These are phyloP conservation scores for Apis laboriosa DNA, from an alignment of 1,140 invertebrate genomes.

Conservation along the genomic window DNA sequence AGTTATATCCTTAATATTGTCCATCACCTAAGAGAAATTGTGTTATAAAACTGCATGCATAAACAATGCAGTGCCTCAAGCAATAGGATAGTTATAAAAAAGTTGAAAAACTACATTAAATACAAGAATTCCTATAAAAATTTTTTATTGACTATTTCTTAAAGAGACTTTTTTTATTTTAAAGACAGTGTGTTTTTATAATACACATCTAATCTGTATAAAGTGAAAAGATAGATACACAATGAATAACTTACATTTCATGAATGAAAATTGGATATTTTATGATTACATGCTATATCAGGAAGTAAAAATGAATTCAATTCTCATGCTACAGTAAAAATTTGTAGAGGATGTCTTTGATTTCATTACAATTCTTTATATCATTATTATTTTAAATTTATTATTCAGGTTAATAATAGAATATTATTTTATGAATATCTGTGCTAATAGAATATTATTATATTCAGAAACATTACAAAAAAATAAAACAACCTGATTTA, in stretches of 20 bases:
- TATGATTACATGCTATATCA: slow-evolving; percentile 52
- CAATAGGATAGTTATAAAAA: slow-evolving; percentile 19
- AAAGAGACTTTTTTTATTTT: background rate
- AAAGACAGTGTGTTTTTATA: background rate
- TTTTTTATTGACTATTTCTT: background rate
- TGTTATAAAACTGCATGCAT: slow-evolving; percentile 39
- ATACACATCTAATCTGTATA: background rate
- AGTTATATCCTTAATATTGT: slow-evolving; percentile 41
- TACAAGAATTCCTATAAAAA: background rate
- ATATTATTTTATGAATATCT: background rate
- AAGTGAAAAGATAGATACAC: background rate
- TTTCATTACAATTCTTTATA: slow-evolving; percentile 21
- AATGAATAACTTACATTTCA: slow-evolving; percentile 4
- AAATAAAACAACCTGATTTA: background rate
- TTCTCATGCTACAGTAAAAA: slow-evolving; percentile 48
- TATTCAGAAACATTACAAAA: too few species aligned
- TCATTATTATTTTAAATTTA: slow-evolving; percentile 3
- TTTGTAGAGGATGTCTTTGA: slow-evolving; percentile 53
- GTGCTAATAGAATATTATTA: too few species aligned
- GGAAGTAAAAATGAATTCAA: slow-evolving; percentile 14
- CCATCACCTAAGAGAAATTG: slow-evolving; percentile 49
- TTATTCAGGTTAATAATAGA: background rate
- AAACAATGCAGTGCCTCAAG: slow-evolving; percentile 37
- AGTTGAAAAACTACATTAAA: background rate
- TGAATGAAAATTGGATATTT: background rate